phyloP scores from a whole-genome alignment of 2,113 vertebrate species.

The Cyanoliseus patagonus region DNA sequence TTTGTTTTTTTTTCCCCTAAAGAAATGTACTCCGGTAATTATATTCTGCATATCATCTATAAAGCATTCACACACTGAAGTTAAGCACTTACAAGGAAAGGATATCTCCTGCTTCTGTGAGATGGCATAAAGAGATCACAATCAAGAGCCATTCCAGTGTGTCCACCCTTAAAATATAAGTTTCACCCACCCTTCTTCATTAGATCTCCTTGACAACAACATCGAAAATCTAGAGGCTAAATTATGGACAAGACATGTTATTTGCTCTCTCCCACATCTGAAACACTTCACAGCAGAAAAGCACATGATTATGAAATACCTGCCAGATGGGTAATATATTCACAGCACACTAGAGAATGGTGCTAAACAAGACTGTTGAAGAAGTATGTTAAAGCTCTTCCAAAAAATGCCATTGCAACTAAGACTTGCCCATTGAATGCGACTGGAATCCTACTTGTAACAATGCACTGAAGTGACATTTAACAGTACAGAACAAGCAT shows the following conservation, averaged over 20 bases:
- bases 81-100: neutral
- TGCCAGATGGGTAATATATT: constrained; percentile 49
- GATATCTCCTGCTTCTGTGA: neutral
- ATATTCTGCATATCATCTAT: neutral
- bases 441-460: constrained; percentile 33
- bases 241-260: neutral
- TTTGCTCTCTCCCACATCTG: neutral
- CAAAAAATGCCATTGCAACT: neutral
- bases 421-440: neutral
- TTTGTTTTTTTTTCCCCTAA: no score
- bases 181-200: neutral
- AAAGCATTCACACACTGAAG: neutral
- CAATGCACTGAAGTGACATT: constrained; percentile 38
- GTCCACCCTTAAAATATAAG: neutral
- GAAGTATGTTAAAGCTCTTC: neutral
- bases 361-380: neutral
- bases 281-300: neutral
- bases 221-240: neutral
- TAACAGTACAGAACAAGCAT: constrained; percentile 8
- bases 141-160: neutral
- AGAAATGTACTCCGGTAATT: neutral
- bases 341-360: neutral
- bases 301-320: neutral
- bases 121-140: neutral
- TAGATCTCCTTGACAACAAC: neutral